Percentiles rank a stretch among this genome's conserved stretches.
These are phyloP conservation scores for Eretmocerus hayati DNA, from an alignment of 2,888 invertebrate genomes.

Conservation along the genomic window DNA sequence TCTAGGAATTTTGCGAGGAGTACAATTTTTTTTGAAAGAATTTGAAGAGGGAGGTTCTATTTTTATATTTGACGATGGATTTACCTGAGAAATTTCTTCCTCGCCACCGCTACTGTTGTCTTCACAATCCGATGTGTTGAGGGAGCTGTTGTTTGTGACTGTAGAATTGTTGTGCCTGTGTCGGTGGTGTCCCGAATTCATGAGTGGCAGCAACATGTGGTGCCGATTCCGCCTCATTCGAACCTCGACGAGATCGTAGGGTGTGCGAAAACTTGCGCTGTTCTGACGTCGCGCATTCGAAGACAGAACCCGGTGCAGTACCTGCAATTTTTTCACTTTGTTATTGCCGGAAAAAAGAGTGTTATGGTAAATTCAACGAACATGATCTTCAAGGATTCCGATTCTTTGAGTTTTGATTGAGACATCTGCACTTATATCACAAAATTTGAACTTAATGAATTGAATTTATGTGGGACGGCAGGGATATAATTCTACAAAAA, in stretches of 20 bases:
- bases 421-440: too few relatives aligned
- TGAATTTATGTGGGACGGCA: too few relatives aligned
- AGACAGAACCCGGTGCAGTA: constrained; percentile 40
- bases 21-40: too few relatives aligned
- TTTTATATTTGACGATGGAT: not conserved
- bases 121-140: constrained; percentile 45
- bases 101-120: constrained; percentile 47
- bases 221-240: constrained; percentile 38
- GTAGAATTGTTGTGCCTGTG: constrained; percentile 6
- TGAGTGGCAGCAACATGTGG: constrained; percentile 31
- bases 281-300: constrained; percentile 29
- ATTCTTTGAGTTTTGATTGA: too few relatives aligned
- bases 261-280: constrained; percentile 33
- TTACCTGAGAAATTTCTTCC: constrained; percentile 41
- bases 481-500: too few relatives aligned
- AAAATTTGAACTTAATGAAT: too few relatives aligned
- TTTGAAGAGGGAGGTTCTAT: too few relatives aligned
- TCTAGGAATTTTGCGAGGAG: too few relatives aligned
- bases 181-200: constrained; percentile 31
- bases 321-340: constrained; percentile 27
- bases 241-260: constrained; percentile 38
- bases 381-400: too few relatives aligned
- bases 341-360: not conserved
- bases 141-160: constrained; percentile 12
- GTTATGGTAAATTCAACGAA: too few relatives aligned